Conservation (phyloP, 2,888 invertebrate species). For the Lagria hirta region DNA sequence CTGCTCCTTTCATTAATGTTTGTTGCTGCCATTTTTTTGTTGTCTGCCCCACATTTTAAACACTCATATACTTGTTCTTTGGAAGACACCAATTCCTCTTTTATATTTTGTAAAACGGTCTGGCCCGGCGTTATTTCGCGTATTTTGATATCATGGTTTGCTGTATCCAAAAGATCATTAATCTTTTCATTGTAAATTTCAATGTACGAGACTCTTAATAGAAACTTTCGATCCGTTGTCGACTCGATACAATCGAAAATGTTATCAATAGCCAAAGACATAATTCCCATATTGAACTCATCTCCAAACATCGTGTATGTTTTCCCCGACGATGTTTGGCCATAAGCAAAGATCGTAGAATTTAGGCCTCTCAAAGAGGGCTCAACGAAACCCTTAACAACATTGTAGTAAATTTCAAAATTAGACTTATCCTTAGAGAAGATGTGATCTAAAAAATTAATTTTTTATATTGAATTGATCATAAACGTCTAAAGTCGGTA, state of each 20-base stretch:
- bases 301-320: slow-evolving; percentile 83
- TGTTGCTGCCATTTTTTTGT: slow-evolving; percentile 75
- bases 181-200: slow-evolving; percentile 89
- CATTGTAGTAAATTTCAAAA: slow-evolving; percentile 63
- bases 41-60: slow-evolving; percentile 66
- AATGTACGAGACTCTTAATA: slow-evolving; percentile 81
- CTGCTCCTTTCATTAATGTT: slow-evolving; percentile 88
- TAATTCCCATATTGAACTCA: slow-evolving; percentile 69
- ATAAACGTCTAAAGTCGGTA: neutral
- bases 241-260: slow-evolving; percentile 68
- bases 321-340: slow-evolving; percentile 89
- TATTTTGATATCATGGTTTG: slow-evolving; percentile 64
- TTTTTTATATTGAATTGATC: neutral
- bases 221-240: slow-evolving; percentile 68
- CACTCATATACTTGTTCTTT: slow-evolving; percentile 63
- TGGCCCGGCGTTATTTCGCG: slow-evolving; percentile 64
- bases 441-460: slow-evolving; percentile 67
- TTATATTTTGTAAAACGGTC: slow-evolving; percentile 53
- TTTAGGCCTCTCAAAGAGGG: slow-evolving; percentile 75
- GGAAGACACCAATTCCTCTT: slow-evolving; percentile 65
- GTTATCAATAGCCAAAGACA: slow-evolving; percentile 69
- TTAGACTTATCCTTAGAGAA: slow-evolving; percentile 65
- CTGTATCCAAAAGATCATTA: slow-evolving; percentile 69
- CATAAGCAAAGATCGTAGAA: slow-evolving; percentile 89
- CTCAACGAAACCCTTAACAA: slow-evolving; percentile 72